Base-by-base conservation (phyloP, 1,140 invertebrate species). In the Delia radicum region DNA sequence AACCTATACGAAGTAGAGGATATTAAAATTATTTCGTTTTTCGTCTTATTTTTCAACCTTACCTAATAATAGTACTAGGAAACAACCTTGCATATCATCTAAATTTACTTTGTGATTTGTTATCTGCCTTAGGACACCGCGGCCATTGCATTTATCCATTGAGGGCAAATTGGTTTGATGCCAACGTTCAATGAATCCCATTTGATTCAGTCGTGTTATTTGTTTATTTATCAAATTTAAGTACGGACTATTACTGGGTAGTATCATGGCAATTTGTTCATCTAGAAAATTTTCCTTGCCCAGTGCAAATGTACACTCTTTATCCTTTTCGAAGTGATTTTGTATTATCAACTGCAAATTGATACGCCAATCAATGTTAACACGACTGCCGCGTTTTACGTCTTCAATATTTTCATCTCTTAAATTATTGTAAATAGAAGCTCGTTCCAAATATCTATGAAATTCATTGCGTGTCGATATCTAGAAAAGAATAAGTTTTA, bases 181-280 rank as follows among this genome's bases (percentile, higher is more conserved):
- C 95, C 95, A 97, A 82, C 95, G 94, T 73, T 91, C 89, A 18
- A 96, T 94, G 42, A 97, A 88, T 24, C 96, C 95, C 37, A 92
- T 92, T 85, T 95, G 93, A 79, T 95, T 93, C 89, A 96, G 91
- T 77, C 91, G 88, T 78, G 90, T 90, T 24, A 95, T 91, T 81
- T 92, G 89, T 77, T 89, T 89, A 79, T 92, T 92, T 21, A 92
- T 88, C 62, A 90, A 87, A 7, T 88, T 80, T 13, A 94, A 81
- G 82, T 95, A 96, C 0, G 94, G 94, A 82, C 92, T 95, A 10
- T 90, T 90, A 5, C 88, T 85, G 0, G 92, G 88, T 12, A 96
- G 87, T 46, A 94, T 89, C 88, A 96, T 89, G 0, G 92, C 92
- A 61, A 96, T 90, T 77, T 93, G 90, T 85, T 97, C 94, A 55